A percentile compares a stretch with the other conserved stretches of the same genome.
phyloP scores from a whole-genome alignment of 2,113 vertebrate genomes.

The Platycercus adscitus region DNA sequence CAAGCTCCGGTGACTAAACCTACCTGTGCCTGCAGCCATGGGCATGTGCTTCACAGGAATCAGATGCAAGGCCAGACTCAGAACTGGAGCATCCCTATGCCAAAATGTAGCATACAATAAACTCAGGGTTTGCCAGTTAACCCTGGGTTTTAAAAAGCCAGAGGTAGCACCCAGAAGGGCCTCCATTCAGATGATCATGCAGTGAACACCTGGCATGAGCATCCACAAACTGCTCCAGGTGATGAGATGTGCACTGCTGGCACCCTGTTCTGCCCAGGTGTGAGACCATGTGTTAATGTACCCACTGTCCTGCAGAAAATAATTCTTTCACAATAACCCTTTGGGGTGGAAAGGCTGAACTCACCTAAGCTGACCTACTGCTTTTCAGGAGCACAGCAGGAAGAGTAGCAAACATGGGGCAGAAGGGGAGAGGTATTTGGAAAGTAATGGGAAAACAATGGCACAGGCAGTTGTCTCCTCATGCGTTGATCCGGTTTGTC shows the following conservation, averaged over 20 bases:
- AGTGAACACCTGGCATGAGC: neutral
- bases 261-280: neutral
- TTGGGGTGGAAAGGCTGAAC: neutral
- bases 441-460: neutral
- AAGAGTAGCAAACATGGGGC: neutral
- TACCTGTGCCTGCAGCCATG: neutral
- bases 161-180: neutral
- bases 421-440: neutral
- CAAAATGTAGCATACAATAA: neutral
- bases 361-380: neutral
- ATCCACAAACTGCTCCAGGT: accelerated
- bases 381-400: neutral
- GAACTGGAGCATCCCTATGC: neutral
- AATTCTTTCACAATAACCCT: neutral
- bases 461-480: neutral
- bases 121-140: neutral
- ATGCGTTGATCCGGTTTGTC: neutral
- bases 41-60: neutral
- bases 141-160: neutral
- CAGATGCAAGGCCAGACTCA: neutral
- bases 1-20: neutral
- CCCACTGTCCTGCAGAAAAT: neutral
- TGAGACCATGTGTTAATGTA: neutral
- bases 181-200: neutral
- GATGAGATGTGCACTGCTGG: neutral